A percentile compares a stretch with the other conserved stretches of the same genome.
Conservation (phyloP, 2,888 invertebrate species). For the Apamea anceps region DNA sequence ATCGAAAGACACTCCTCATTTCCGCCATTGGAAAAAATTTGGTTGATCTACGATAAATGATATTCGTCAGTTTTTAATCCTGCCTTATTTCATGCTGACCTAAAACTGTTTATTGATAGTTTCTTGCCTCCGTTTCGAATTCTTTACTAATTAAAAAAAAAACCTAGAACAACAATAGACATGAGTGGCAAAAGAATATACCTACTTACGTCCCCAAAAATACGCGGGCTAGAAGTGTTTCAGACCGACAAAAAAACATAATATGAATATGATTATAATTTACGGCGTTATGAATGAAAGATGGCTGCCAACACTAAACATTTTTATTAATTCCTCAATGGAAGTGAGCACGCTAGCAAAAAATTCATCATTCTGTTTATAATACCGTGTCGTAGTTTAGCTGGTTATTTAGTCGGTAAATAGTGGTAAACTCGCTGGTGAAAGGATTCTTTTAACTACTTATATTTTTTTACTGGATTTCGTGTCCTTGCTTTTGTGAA, state of each 20-base stretch:
- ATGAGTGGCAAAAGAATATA: neutral
- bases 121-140: neutral
- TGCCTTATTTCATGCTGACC: neutral
- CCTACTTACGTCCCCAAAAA: neutral
- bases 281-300: conserved; percentile 48
- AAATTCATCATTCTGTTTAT: conserved; percentile 44
- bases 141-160: neutral
- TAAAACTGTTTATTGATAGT: neutral
- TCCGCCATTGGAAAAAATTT: neutral
- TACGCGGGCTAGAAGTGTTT: conserved; percentile 17
- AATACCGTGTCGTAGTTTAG: conserved; percentile 40
- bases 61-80: neutral
- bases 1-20: neutral
- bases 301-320: conserved; percentile 52
- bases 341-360: conserved; percentile 30
- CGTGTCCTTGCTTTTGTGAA: neutral
- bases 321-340: conserved; percentile 57
- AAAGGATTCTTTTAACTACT: conserved; percentile 1
- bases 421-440: conserved; percentile 17
- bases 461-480: neutral
- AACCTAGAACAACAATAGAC: neutral
- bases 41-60: neutral
- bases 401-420: conserved; percentile 28
- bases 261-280: conserved; percentile 34
- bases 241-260: conserved; percentile 32